Evolutionary conservation across 2,888 invertebrate species (phyloP), one percentile per base, ranked within the genome.

Genomic region (Alcis repandata): DNA sequence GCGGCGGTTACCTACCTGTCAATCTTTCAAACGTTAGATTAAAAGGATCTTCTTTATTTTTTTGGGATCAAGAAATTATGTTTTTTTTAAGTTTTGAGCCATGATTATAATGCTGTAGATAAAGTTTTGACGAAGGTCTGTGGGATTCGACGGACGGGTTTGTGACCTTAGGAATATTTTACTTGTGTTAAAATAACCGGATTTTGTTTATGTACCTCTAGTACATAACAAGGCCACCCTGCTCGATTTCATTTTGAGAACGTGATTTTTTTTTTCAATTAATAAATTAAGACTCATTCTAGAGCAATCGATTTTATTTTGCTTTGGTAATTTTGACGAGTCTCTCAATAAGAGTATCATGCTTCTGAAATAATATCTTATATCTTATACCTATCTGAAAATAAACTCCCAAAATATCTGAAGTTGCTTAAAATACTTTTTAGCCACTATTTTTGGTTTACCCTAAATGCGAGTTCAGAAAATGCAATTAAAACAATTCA

Each of bases 1-100:
- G 82, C 84, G 81, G 84, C 84, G 80, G 82, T 85, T 83, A 87
- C 91, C 91, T 86, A 91, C 90, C 93, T 92, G 92, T 93, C 93
- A 92, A 91, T 93, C 93, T 91, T 80, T 87, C 90, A 89, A 92
- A 92, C 86, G 88, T 90, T 89, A 91, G 89, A 92, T 93, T 92
- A 92, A 92, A 93, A 92, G 91, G 82, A 88, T 82, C 90, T 85
- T 90, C 87, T 88, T 87, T 83, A 85, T 83, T 91, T 92, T 92
- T 90, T 88, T 80, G 89, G 89, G 92, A 92, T 92, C 91, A 91
- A 87, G 86, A 88, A 90, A 90, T 91, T 90, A 90, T 88, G 73
- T 70, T 70, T 73, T 79, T 80, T 77, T 75, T 32, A 43, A 69
- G 71, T 66, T 71, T 57, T 53, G 78, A 82, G 76, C 77, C 76